phyloP scores from a whole-genome alignment of 1,140 invertebrate genomes.

The Caerostris extrusa region DNA sequence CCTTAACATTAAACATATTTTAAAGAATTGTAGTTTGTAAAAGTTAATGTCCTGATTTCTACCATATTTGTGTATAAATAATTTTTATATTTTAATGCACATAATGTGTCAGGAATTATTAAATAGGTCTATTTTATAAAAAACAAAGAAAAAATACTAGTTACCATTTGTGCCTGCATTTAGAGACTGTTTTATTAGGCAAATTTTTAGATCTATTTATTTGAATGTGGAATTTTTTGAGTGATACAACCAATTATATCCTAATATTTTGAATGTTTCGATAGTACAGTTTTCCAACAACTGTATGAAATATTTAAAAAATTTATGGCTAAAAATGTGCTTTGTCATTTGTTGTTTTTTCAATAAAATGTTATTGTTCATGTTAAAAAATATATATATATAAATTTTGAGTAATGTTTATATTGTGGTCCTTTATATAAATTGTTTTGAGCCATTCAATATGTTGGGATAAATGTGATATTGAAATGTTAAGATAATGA shows the following conservation, averaged over 20 bases:
- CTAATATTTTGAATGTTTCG: neutral
- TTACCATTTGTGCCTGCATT: constrained; percentile 65
- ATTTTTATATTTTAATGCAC: constrained; percentile 9
- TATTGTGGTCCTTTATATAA: constrained; percentile 17
- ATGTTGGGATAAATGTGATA: constrained; percentile 31
- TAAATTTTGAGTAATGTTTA: constrained; percentile 22
- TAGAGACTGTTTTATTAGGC: constrained; percentile 28
- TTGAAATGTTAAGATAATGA: constrained; percentile 26
- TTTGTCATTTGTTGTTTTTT: neutral
- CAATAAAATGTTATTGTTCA: neutral
- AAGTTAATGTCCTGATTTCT: neutral
- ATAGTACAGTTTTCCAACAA: neutral
- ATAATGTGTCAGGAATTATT: constrained; percentile 7
- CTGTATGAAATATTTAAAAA: neutral
- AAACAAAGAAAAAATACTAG: constrained; percentile 41
- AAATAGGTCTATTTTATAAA: constrained; percentile 54
- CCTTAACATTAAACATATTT: neutral
- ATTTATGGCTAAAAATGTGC: neutral
- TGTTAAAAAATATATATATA: neutral
- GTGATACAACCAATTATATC: neutral
- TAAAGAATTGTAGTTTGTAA: neutral
- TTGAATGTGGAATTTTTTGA: constrained; percentile 2
- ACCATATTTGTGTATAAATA: neutral
- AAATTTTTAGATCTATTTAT: constrained; percentile 8
- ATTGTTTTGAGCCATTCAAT: constrained; percentile 13